Conservation (phyloP, 1,140 invertebrate species). For the Hirudo medicinalis region DNA sequence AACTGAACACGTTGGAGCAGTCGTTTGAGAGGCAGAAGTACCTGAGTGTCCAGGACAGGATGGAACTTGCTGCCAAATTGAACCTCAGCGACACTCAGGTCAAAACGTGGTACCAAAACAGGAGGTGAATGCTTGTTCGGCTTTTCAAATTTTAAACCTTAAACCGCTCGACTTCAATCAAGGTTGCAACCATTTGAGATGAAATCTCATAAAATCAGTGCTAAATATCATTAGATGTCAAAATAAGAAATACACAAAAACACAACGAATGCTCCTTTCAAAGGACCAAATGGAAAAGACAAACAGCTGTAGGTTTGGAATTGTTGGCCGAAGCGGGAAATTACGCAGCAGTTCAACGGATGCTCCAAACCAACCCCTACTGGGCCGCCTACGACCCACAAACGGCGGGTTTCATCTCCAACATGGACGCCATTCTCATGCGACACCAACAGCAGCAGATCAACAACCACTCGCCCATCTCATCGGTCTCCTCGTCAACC, state of each 20-base stretch:
- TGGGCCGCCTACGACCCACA: constrained; percentile 45
- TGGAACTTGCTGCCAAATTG: constrained; percentile 90
- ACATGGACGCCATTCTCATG: constrained; percentile 41
- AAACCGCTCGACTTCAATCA: too few relatives aligned
- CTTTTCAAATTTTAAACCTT: background rate
- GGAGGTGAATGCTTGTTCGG: constrained; percentile 54
- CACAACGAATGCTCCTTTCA: background rate
- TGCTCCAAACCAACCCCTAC: constrained; percentile 64
- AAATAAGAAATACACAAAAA: too few relatives aligned
- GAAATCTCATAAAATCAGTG: too few relatives aligned
- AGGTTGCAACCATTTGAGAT: too few relatives aligned
- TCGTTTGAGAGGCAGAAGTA: constrained; percentile 97
- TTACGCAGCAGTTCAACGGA: constrained; percentile 84
- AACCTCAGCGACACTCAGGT: constrained; percentile 95
- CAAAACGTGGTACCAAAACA: constrained; percentile 98
- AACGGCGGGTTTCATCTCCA: constrained; percentile 34
- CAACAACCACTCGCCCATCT: constrained; percentile 8
- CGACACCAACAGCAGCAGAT: constrained; percentile 28
- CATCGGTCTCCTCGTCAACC: background rate
- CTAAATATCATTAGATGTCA: too few relatives aligned
- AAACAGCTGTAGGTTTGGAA: constrained; percentile 90
- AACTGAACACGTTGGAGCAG: constrained; percentile 85
- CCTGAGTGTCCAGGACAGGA: constrained; percentile 90
- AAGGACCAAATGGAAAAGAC: constrained; percentile 99
- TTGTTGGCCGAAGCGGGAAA: constrained; percentile 89